phyloP scores from a whole-genome alignment of 2,888 invertebrate genomes.

The Ceriagrion tenellum region DNA sequence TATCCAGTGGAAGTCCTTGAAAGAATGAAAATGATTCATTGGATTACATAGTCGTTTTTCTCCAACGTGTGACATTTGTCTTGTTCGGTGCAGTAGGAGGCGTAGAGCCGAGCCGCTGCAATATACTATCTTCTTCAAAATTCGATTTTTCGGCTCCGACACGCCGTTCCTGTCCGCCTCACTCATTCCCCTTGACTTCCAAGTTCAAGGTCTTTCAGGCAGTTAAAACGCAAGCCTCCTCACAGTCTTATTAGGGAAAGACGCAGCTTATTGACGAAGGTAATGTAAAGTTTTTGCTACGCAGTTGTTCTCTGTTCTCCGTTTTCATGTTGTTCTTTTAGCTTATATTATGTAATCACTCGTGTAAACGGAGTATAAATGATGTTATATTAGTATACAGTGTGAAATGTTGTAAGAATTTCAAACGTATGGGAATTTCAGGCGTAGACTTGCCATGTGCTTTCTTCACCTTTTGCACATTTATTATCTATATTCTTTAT shows the following conservation, averaged over 20 bases:
- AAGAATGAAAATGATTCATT: not conserved
- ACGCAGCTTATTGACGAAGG: not conserved
- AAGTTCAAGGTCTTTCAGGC: not conserved
- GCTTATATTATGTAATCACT: no score
- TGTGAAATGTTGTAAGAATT: no score
- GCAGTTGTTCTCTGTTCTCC: no score
- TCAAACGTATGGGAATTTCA: no score
- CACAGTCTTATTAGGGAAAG: not conserved
- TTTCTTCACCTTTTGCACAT: no score
- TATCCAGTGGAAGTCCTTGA: no score
- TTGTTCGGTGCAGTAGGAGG: not conserved
- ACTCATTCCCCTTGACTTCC: not conserved
- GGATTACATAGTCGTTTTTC: not conserved
- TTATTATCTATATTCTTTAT: no score
- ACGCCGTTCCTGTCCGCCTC: not conserved
- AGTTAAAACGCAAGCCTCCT: not conserved
- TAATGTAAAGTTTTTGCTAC: not conserved
- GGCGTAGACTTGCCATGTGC: no score
- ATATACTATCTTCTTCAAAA: constrained; percentile 1
- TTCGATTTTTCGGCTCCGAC: constrained; percentile 29
- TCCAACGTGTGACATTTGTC: not conserved
- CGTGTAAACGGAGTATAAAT: no score
- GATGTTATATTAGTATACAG: no score
- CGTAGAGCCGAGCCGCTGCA: not conserved
- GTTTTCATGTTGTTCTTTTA: no score